Percentiles rank a stretch among this genome's conserved stretches.
These are phyloP conservation scores for Phenacoccus solenopsis DNA, from an alignment of 1,140 invertebrate species.

Conservation along the genomic window DNA sequence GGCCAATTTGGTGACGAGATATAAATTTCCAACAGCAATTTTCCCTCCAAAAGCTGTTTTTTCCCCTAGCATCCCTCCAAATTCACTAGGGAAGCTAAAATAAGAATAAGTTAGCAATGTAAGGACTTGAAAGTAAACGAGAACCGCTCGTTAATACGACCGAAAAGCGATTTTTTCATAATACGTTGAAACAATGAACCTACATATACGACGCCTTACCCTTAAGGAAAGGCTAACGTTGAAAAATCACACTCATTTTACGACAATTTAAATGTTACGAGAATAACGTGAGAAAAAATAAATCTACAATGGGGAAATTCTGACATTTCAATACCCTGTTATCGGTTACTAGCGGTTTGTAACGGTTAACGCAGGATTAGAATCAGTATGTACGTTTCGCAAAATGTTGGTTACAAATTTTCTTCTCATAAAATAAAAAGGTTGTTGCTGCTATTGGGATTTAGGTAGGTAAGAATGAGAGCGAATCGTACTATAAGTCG, in stretches of 20 bases:
- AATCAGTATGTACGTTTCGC: not conserved
- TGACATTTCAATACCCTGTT: not conserved
- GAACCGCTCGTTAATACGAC: too few relatives aligned
- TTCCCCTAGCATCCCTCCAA: too few relatives aligned
- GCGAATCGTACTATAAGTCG: slow-evolving; percentile 1
- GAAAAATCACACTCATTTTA: not conserved
- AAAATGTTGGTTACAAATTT: not conserved
- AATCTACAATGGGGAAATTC: not conserved
- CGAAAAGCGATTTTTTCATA: too few relatives aligned
- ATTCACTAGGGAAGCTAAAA: too few relatives aligned
- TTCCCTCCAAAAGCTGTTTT: too few relatives aligned
- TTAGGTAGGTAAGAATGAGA: not conserved
- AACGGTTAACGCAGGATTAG: not conserved
- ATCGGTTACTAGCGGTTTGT: not conserved
- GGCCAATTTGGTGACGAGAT: too few relatives aligned
- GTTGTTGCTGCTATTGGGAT: slow-evolving; percentile 1
- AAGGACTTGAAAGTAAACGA: too few relatives aligned
- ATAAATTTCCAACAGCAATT: too few relatives aligned
- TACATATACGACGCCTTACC: too few relatives aligned
- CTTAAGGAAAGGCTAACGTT: too few relatives aligned
- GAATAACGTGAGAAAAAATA: not conserved
- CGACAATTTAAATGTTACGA: not conserved
- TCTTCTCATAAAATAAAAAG: not conserved
- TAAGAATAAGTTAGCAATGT: too few relatives aligned
- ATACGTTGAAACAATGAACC: too few relatives aligned